Conservation (phyloP, 37 sponge, comb jelly and placozoan genomes). For the Crambe crambe region DNA sequence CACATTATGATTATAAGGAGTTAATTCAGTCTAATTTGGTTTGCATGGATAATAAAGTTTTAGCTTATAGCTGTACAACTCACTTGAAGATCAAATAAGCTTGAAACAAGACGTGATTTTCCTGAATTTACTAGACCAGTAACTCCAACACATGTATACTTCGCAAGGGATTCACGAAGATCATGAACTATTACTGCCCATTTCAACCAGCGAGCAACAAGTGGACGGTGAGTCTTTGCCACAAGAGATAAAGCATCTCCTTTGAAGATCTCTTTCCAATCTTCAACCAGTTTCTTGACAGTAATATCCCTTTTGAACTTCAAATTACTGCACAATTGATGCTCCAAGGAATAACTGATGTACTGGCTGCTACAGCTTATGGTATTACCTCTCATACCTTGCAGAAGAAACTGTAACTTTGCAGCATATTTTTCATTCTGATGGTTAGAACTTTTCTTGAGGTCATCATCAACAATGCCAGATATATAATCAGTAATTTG, state of each 20-base stretch:
- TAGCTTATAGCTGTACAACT: background rate
- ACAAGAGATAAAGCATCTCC: conserved; percentile 60
- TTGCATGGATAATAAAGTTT: no score
- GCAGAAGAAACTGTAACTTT: conserved; percentile 63
- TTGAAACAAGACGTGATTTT: conserved; percentile 58
- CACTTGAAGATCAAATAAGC: conserved; percentile 54
- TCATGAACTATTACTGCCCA: conserved; percentile 62
- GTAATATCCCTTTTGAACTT: conserved; percentile 14
- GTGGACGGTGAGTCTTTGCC: conserved; percentile 26
- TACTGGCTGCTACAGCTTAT: conserved; percentile 66
- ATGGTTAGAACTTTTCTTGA: background rate
- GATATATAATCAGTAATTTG: conserved; percentile 43
- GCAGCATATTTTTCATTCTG: conserved; percentile 33
- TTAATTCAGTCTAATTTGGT: no score
- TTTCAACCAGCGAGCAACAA: conserved; percentile 74
- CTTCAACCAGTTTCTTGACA: conserved; percentile 11
- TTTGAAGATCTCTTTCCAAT: conserved; percentile 57
- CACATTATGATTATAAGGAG: no score
- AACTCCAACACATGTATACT: conserved; percentile 61
- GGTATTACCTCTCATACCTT: conserved; percentile 26
- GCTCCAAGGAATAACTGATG: conserved; percentile 70
- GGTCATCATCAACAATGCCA: conserved; percentile 15
- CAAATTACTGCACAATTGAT: conserved; percentile 46
- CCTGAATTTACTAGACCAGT: conserved; percentile 70
- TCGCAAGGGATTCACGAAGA: conserved; percentile 62